Evolutionary conservation across 2,113 vertebrate genomes (phyloP).

Genomic region (Cavia aperea): DNA sequence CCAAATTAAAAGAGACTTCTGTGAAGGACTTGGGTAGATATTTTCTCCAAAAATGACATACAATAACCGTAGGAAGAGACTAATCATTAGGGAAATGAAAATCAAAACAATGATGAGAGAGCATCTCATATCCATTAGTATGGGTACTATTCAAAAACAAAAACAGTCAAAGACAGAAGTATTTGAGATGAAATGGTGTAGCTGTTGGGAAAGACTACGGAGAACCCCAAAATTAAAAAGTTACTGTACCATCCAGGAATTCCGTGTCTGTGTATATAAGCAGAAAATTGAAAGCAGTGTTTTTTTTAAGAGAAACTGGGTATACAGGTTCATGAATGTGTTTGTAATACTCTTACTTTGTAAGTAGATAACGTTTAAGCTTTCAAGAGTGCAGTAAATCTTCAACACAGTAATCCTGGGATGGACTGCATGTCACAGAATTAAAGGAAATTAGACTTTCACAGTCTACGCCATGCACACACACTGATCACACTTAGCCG

Average conservation of each 20-base stretch:
- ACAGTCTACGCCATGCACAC: fast-evolving
- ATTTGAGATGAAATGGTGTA: background rate
- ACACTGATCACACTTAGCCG: background rate
- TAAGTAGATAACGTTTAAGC: background rate
- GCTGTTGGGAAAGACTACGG: background rate
- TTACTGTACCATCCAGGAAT: background rate
- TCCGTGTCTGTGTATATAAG: background rate
- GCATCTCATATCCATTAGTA: background rate
- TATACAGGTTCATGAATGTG: too few species aligned
- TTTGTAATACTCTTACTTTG: fast-evolving
- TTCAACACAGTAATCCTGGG: background rate
- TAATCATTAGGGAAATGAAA: background rate
- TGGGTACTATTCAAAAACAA: background rate
- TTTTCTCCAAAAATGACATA: background rate
- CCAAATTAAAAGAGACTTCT: background rate
- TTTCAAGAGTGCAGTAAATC: background rate
- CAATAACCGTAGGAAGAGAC: background rate
- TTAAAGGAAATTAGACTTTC: background rate
- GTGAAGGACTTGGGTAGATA: background rate
- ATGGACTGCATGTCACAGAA: background rate
- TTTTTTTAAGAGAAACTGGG: fast-evolving
- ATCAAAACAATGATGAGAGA: background rate
- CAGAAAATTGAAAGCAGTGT: background rate
- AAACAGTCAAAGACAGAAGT: background rate
- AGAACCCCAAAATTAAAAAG: background rate